These are phyloP conservation scores for Toxotes lorentzi DNA, from an alignment of 2,797 vertebrate genomes.

Conservation along the genomic window DNA sequence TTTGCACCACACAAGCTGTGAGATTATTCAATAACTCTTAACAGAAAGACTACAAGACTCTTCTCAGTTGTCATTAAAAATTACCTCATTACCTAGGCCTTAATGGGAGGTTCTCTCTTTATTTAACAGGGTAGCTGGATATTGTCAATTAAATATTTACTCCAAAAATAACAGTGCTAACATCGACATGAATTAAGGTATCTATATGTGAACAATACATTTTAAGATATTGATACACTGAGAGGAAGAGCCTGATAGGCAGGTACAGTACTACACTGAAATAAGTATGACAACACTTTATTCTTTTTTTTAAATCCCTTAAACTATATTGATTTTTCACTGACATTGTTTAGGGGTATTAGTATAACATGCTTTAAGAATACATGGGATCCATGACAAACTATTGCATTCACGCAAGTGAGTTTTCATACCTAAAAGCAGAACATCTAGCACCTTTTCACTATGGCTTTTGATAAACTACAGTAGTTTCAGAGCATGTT, in stretches of 20 bases:
- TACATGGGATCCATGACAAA: constrained; percentile 87
- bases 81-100: constrained; percentile 74
- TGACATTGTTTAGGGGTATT: constrained; percentile 82
- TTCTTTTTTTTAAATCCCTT: constrained; percentile 73
- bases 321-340: constrained; percentile 84
- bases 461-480: constrained; percentile 91
- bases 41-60: constrained; percentile 92
- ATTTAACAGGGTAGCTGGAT: constrained; percentile 80
- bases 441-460: constrained; percentile 91
- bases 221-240: constrained; percentile 85
- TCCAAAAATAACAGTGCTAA: constrained; percentile 83
- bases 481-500: constrained; percentile 88
- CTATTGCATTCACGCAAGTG: constrained; percentile 90
- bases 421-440: constrained; percentile 89
- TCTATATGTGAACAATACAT: constrained; percentile 85
- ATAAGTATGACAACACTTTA: constrained; percentile 85
- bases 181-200: constrained; percentile 81
- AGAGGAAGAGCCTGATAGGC: constrained; percentile 84
- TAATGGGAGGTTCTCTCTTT: constrained; percentile 76
- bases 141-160: constrained; percentile 82
- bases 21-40: constrained; percentile 89
- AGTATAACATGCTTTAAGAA: constrained; percentile 88
- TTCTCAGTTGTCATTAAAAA: constrained; percentile 76
- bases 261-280: constrained; percentile 87
- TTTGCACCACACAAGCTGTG: constrained; percentile 94